Evolutionary conservation across 2,113 vertebrate genomes (phyloP).

Genomic region (Lipotes vexillifer): DNA sequence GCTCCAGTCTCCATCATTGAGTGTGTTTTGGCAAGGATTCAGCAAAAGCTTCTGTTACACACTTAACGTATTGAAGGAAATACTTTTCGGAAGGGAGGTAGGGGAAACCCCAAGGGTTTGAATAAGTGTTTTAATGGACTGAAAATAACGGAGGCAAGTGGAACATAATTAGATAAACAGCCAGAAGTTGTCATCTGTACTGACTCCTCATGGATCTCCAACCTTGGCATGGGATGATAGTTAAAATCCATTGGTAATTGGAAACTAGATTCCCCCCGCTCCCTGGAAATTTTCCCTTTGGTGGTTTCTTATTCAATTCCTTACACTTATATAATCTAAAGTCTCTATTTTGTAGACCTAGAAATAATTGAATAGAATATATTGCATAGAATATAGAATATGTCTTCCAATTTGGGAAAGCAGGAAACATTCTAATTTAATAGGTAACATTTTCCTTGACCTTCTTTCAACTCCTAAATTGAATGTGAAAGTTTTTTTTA

Average conservation of each 20-base stretch:
- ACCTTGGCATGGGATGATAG: not conserved
- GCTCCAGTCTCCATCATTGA: not conserved
- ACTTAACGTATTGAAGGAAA: not conserved
- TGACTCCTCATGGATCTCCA: not conserved
- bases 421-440: not conserved
- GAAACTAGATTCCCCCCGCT: not conserved
- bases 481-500: not conserved
- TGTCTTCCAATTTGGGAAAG: not conserved
- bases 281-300: not conserved
- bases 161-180: not conserved
- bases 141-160: not conserved
- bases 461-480: slow-evolving; percentile 5
- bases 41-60: not conserved
- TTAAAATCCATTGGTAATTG: not conserved
- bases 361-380: not conserved
- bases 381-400: not conserved
- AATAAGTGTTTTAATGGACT: slow-evolving; percentile 16
- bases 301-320: not conserved
- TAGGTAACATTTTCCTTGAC: not conserved
- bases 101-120: not conserved
- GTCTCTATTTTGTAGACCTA: not conserved
- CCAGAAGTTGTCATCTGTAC: not conserved
- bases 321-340: not conserved
- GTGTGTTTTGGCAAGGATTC: not conserved
- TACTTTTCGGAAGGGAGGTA: not conserved